Evolutionary conservation across 2,113 vertebrate genomes (phyloP), one percentile per base, ranked within the genome.

Genomic region (Semnornis frantzii): DNA sequence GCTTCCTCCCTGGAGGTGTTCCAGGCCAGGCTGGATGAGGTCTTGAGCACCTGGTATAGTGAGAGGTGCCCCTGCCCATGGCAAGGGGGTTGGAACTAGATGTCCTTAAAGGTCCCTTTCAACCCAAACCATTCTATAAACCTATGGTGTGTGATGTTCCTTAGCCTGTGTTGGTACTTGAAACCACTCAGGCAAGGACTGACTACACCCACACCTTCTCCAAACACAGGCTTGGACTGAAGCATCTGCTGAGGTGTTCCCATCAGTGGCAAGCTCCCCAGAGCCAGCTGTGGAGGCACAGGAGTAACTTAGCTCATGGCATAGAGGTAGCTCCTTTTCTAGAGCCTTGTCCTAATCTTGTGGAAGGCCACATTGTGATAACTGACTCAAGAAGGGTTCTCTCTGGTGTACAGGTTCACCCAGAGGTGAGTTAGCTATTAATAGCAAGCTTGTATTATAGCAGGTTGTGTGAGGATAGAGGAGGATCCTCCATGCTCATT

Each of bases 221-320:
- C 13, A 3, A 33, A 6, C 24, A 17, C 31, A 25, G 46, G 9
- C 59, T 24, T 39, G 42, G 73, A 7, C 37, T 27, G 17, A 21
- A 25, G 11, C 12, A 6, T 33, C 50, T 16, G 5, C 39, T 4
- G 33, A 37, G 44, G 54, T 15, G 5, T 52, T 48, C 30, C n/a
- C 15, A 8, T 7, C 34, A 1, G 1, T 18, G 31, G 21, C 34
- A 31, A 37, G 52, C 21, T 25, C 8, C 31, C 54, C 4, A 0
- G 14, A 5, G 20, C 24, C 33, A 9, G 1, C 31, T n/a, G 4
- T 30, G 4, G 15, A 6, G 33, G 16, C 1, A 0, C 4, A 4
- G 19, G 46, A 27, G 11, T n/a, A 63, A 8, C 3, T 5, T 9
- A 33, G 50, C 37, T 34, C 5, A 0, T 9, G 33, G 27, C 42